Base-by-base conservation (phyloP, 2,888 invertebrate genomes). In the Heliconius ismenius region DNA sequence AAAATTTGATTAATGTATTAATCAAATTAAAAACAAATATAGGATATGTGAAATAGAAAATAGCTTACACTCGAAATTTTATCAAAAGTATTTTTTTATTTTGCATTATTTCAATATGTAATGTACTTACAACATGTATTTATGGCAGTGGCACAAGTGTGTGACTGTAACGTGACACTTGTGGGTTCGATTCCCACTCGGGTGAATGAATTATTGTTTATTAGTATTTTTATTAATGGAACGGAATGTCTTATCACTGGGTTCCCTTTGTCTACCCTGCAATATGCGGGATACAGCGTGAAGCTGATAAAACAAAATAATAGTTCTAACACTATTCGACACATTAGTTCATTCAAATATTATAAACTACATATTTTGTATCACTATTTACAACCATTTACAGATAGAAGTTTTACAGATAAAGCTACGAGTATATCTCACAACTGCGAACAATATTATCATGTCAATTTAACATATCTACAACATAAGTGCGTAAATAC, bases 401-500 rank as follows among this genome's bases (percentile, higher is more conserved):
- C 2, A 7, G 24, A 39, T 65, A 65, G n/a, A 64, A 32, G 13
- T 36, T 36, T 11, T n/a, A 36, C 11, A 36, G 65, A 65, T 65
- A 65, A 65, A 64, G 10, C 9, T 36, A 39, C 0, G 39, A 39
- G 2, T 39, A n/a, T 65, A 65, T 65, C 36, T 24, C 13, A 43
- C 39, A 39, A 43, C 7, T 39, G 15, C n/a, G n/a, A 24, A 39
- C 39, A 39, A 13, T 24, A 6, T 54, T 58, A 36, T 49, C 21
- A 21, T 36, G 58, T 70, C 32, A 58, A n/a, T 58, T 70, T 70
- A 58, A 70, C 54, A 54, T 70, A 58, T 58, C 58, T 58, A n/a
- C 32, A 58, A 32, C 11, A 18, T 67, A 21, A 49, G 11, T 28
- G 11, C 26, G 6, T 54, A 21, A 32, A 54, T 69, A 54, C 11